These are phyloP conservation scores for Lophius americanus DNA, from an alignment of 2,797 vertebrate genomes.

Conservation along the genomic window DNA sequence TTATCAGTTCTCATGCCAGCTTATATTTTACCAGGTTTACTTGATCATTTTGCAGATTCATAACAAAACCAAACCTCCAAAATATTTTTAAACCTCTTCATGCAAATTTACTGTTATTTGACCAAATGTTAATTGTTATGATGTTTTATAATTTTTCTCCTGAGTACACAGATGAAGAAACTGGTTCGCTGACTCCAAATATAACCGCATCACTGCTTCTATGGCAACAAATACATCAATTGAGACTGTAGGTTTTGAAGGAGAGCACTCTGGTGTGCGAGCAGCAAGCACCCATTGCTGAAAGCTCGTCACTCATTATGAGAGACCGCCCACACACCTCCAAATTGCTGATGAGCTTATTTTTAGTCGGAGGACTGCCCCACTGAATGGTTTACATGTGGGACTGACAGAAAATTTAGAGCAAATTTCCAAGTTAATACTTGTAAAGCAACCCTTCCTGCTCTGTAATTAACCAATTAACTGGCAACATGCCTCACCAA, in stretches of 20 bases:
- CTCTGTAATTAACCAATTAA: constrained; percentile 98
- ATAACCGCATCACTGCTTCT: constrained; percentile 27
- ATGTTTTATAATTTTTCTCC: constrained; percentile 11
- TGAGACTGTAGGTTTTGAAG: constrained; percentile 37
- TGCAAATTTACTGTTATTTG: constrained; percentile 24
- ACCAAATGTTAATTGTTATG: constrained; percentile 2
- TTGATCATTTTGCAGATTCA: constrained; percentile 52
- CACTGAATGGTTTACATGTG: constrained; percentile 66
- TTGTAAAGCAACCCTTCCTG: constrained; percentile 84
- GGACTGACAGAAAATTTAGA: constrained; percentile 78
- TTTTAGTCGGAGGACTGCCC: constrained; percentile 75
- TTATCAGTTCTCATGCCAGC: constrained; percentile 59
- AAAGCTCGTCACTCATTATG: constrained; percentile 69
- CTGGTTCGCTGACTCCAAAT: constrained; percentile 20
- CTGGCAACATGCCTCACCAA: constrained; percentile 87
- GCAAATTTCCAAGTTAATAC: constrained; percentile 87
- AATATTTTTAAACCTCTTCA: constrained; percentile 21
- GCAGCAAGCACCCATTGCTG: constrained; percentile 48
- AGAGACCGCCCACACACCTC: constrained; percentile 72
- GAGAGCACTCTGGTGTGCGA: constrained; percentile 29
- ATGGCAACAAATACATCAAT: constrained; percentile 43
- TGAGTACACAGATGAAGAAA: constrained; percentile 42
- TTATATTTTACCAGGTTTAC: constrained; percentile 41
- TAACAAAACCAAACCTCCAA: constrained; percentile 33
- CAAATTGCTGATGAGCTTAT: constrained; percentile 81